These are phyloP conservation scores for Phyllostomus hastatus DNA, from an alignment of 2,113 vertebrate species.

Conservation along the genomic window DNA sequence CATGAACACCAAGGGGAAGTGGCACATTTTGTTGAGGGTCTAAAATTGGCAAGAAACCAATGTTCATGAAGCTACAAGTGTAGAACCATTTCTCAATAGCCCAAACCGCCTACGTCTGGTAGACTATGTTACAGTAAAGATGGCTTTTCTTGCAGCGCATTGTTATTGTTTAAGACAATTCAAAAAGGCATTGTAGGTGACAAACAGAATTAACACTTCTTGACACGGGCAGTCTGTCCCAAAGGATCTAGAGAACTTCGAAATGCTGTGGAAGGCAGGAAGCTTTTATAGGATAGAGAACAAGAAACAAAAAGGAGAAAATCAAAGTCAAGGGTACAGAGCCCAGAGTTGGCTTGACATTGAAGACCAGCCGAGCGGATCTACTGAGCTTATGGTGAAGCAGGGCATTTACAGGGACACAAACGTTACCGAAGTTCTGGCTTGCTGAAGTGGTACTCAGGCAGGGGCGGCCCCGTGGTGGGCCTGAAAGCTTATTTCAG, in stretches of 20 bases:
- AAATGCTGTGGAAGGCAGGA: background rate
- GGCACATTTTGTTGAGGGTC: background rate
- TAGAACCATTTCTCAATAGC: background rate
- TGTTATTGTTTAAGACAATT: background rate
- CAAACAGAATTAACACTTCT: background rate
- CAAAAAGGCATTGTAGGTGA: background rate
- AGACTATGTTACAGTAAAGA: background rate
- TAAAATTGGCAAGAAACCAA: background rate
- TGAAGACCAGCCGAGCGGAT: no score
- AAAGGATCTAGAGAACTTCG: background rate
- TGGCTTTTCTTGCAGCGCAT: background rate
- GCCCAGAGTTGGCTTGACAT: background rate
- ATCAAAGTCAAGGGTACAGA: background rate
- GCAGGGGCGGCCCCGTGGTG: background rate
- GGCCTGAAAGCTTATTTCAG: background rate
- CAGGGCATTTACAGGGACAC: background rate
- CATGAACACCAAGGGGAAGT: background rate
- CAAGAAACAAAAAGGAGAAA: background rate
- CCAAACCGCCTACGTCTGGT: background rate
- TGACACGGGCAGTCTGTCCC: background rate
- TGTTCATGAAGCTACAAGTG: background rate
- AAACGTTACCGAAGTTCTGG: background rate
- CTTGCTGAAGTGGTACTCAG: background rate
- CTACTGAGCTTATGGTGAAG: background rate
- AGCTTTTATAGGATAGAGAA: background rate